phyloP scores from a whole-genome alignment of 2,113 vertebrate genomes.

The Mustela nigripes region DNA sequence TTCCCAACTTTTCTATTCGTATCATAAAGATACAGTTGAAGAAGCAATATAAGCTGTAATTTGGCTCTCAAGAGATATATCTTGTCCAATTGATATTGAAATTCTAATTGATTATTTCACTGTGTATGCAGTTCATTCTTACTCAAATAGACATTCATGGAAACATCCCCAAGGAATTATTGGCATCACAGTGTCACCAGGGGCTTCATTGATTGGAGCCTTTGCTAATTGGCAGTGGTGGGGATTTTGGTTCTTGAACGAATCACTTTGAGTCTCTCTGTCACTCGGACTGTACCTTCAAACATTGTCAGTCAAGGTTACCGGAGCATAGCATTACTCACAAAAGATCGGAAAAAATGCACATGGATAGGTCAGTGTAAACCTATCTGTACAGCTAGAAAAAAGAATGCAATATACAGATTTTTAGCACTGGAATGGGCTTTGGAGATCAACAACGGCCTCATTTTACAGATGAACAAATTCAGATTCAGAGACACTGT shows the following conservation, averaged over 20 bases:
- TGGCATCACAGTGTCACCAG: not conserved
- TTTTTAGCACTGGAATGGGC: not conserved
- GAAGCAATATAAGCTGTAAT: not conserved
- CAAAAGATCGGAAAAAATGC: not conserved
- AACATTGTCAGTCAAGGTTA: not conserved
- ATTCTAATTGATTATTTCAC: slow-evolving; percentile 38
- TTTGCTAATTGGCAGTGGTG: not conserved
- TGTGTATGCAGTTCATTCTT: not conserved
- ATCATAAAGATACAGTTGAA: not conserved
- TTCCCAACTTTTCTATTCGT: not conserved
- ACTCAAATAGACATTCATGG: not conserved
- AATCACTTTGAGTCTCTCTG: not conserved
- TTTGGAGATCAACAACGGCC: not conserved
- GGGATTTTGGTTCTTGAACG: not conserved
- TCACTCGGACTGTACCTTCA: not conserved
- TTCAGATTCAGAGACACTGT: not conserved
- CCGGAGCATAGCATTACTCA: not conserved
- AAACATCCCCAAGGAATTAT: not conserved
- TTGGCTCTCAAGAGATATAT: not conserved
- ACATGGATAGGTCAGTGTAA: not conserved
- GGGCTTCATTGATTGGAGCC: not conserved
- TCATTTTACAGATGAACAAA: slow-evolving; percentile 44
- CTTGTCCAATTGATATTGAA: not conserved
- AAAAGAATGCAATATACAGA: not conserved
- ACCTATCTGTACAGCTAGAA: not conserved